Conservation (phyloP, 1,140 invertebrate species). For the Ceratosolen solmsi region DNA sequence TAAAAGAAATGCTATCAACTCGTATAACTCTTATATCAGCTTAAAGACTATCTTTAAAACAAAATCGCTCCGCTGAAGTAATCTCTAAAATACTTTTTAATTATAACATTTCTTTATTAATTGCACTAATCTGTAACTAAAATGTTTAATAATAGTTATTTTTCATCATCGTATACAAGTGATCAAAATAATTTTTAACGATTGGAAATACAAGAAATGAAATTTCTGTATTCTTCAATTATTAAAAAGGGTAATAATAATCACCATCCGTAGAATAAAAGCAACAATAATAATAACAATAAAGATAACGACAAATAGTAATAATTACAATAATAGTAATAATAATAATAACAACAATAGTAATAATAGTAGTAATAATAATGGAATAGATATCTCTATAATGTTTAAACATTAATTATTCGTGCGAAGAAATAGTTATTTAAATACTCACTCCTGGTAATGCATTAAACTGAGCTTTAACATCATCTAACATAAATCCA, state of each 20-base stretch:
- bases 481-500: not conserved
- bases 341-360: too few species aligned
- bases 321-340: too few species aligned
- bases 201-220: not conserved
- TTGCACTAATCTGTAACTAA: not conserved
- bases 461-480: not conserved
- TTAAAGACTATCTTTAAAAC: constrained; percentile 11
- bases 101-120: constrained; percentile 33
- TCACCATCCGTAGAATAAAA: too few species aligned
- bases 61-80: not conserved
- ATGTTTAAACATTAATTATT: too few species aligned
- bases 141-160: constrained; percentile 4
- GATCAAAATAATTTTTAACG: not conserved
- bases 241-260: too few species aligned
- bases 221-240: not conserved
- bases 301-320: too few species aligned
- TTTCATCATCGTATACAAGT: not conserved
- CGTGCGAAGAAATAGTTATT: not conserved
- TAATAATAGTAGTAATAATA: too few species aligned
- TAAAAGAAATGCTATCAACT: constrained; percentile 41
- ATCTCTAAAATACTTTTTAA: constrained; percentile 31
- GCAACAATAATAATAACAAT: too few species aligned
- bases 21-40: not conserved
- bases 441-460: not conserved
- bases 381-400: too few species aligned